These are phyloP conservation scores for Glyptemys insculpta DNA, from an alignment of 2,797 vertebrate genomes.

Conservation along the genomic window DNA sequence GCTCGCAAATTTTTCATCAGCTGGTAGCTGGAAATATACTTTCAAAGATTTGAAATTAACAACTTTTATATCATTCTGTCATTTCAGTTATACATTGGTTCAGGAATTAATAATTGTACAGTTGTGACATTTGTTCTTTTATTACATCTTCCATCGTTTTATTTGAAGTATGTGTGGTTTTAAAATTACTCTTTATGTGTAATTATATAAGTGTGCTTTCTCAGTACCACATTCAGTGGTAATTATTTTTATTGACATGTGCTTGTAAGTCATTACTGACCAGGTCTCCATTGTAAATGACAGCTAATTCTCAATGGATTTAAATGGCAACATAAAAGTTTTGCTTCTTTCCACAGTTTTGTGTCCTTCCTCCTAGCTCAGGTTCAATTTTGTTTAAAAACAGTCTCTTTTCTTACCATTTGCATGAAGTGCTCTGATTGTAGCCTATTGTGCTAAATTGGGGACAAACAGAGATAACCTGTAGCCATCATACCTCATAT, in stretches of 20 bases:
- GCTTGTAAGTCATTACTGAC: neutral
- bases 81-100: neutral
- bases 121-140: neutral
- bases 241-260: neutral
- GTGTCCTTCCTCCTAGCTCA: neutral
- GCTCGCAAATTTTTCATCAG: neutral
- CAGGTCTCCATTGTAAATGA: neutral
- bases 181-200: neutral
- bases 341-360: neutral
- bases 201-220: neutral
- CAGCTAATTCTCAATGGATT: neutral
- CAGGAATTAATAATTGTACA: neutral
- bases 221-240: neutral
- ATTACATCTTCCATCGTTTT: neutral
- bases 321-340: neutral
- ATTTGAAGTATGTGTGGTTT: neutral
- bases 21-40: neutral
- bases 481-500: neutral
- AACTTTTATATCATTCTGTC: neutral
- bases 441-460: rapidly evolving
- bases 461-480: neutral
- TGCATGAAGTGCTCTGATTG: rapidly evolving
- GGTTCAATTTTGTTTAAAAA: neutral
- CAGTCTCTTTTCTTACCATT: neutral
- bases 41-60: neutral